These are phyloP conservation scores for Willisornis vidua DNA, from an alignment of 2,113 vertebrate species.

Conservation along the genomic window DNA sequence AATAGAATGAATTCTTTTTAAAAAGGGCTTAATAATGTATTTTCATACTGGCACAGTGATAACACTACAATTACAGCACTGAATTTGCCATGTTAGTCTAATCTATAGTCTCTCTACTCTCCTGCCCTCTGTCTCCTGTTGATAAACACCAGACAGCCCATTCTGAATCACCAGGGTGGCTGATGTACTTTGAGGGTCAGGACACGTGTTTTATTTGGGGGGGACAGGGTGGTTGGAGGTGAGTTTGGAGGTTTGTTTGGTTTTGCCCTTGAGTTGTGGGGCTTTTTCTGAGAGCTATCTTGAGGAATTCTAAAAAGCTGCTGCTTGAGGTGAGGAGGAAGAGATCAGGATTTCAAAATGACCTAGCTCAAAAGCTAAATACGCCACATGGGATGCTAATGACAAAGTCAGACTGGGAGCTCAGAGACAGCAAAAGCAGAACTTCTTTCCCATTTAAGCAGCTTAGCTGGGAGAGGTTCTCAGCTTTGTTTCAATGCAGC, in stretches of 20 bases:
- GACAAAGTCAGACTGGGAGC: background rate
- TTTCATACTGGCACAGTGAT: background rate
- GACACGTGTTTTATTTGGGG: background rate
- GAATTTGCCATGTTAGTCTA: background rate
- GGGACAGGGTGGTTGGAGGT: background rate
- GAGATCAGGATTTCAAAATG: background rate
- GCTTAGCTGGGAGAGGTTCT: background rate
- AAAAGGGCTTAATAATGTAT: background rate
- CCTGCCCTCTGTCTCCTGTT: background rate
- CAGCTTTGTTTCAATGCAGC: background rate
- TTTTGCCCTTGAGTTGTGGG: background rate
- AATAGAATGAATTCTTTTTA: background rate
- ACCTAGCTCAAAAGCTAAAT: background rate
- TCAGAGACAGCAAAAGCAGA: background rate
- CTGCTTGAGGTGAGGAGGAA: background rate
- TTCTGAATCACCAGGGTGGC: background rate
- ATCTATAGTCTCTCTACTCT: background rate
- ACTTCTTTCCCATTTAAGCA: background rate
- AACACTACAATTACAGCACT: background rate
- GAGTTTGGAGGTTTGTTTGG: fast-evolving
- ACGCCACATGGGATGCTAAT: background rate
- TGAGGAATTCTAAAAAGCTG: background rate
- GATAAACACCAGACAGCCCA: background rate
- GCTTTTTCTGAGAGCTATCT: background rate
- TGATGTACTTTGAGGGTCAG: background rate